These are phyloP conservation scores for Bucorvus abyssinicus DNA, from an alignment of 2,797 vertebrate species.

Conservation along the genomic window DNA sequence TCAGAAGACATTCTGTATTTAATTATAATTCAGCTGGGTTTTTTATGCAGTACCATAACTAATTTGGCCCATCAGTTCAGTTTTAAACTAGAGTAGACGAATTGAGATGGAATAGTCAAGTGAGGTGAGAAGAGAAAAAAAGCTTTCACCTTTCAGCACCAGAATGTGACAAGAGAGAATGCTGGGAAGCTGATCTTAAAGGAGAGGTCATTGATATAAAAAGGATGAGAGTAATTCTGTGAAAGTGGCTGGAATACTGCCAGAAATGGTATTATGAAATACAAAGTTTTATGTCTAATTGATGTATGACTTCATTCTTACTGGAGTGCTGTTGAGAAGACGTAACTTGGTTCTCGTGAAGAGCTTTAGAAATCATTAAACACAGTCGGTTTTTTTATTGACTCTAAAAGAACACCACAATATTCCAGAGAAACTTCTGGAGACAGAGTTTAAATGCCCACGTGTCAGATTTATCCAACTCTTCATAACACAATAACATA, in stretches of 20 bases:
- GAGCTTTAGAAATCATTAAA: background rate
- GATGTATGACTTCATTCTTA: background rate
- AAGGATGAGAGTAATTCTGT: background rate
- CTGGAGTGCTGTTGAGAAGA: background rate
- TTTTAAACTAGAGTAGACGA: background rate
- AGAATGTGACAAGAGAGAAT: background rate
- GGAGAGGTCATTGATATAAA: background rate
- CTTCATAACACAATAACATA: background rate
- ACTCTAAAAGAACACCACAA: background rate
- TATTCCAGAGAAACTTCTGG: background rate
- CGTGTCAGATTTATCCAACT: background rate
- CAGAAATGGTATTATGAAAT: background rate
- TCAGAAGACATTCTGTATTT: background rate
- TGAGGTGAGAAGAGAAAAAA: background rate
- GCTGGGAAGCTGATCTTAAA: background rate
- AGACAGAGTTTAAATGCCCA: background rate
- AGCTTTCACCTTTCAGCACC: background rate
- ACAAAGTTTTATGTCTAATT: background rate
- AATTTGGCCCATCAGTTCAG: background rate
- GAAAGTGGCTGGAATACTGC: background rate
- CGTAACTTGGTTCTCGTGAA: background rate
- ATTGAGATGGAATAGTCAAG: background rate
- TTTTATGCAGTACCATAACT: background rate
- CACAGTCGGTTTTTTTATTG: background rate
- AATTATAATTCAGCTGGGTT: background rate